Evolutionary conservation across 2,888 invertebrate species (phyloP), one percentile per base, ranked within the genome.

Genomic region (Geophilus truncorum): DNA sequence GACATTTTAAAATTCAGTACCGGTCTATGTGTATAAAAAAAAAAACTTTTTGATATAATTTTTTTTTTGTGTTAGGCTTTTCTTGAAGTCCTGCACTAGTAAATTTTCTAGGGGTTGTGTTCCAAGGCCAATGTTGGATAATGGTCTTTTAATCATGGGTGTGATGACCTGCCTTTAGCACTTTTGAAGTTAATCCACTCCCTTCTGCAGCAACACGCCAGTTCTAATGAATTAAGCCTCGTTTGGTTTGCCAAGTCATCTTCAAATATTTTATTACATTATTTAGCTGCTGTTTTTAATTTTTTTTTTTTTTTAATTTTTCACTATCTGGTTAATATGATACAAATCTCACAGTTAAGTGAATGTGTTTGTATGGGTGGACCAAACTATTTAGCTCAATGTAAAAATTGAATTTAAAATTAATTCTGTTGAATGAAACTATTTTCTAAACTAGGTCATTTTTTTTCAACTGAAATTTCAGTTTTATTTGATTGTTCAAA

Each of bases 81-180:
- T n/a, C n/a, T n/a, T n/a, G n/a, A n/a, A n/a, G n/a, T n/a, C n/a
- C n/a, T n/a, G n/a, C n/a, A n/a, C n/a, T n/a, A 62, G 57, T 18
- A 62, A 62, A 62, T 62, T 62, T 62, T 62, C 21, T 62, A 62
- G 57, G 57, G 57, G 57, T 62, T 62, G 57, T 62, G 23, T 62
- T 62, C 57, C 57, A 62, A 62, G 57, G 57, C 57, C 23, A 62
- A 62, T 62, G 57, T 62, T 62, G 57, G 57, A 62, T 62, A 62
- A 62, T 62, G 57, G 57, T 62, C 57, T 62, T 62, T 62, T 62
- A 62, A 62, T 62, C 57, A 62, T 62, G 57, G 57, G 57, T 62
- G 57, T 62, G 57, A 62, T 62, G 57, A 62, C 57, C 57, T 62
- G 57, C 57, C 57, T 62, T 62, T 62, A 62, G 57, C 57, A 62